These are phyloP conservation scores for Clusia tigrina DNA, from an alignment of 2,888 invertebrate species.

Conservation along the genomic window DNA sequence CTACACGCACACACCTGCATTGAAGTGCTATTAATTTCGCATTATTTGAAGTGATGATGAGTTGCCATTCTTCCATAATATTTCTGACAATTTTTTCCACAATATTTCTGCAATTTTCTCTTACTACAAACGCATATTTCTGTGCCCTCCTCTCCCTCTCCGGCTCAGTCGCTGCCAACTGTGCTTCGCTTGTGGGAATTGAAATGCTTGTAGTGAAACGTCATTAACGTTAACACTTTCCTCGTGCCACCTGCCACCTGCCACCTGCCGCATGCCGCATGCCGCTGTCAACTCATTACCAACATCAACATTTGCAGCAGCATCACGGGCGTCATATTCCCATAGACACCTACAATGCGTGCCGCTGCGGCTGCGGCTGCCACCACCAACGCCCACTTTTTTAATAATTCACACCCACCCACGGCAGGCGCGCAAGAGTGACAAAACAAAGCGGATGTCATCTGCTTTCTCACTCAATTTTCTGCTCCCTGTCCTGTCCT, in stretches of 20 bases:
- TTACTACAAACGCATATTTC: no score
- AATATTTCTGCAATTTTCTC: no score
- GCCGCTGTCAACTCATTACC: slow-evolving; percentile 23
- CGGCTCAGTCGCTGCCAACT: not conserved
- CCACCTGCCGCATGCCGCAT: slow-evolving; percentile 44
- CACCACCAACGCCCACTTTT: slow-evolving; percentile 4
- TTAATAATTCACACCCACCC: slow-evolving; percentile 1
- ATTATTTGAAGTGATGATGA: slow-evolving; percentile 5
- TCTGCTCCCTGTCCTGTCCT: no score
- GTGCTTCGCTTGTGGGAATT: not conserved
- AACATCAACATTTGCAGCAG: not conserved
- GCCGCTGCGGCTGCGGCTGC: slow-evolving; percentile 30
- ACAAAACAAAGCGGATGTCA: slow-evolving; percentile 1
- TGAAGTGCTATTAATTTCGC: not conserved
- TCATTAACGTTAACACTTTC: slow-evolving; percentile 46
- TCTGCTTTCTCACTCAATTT: slow-evolving; percentile 2
- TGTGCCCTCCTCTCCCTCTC: not conserved
- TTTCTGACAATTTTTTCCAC: no score
- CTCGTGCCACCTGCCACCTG: slow-evolving; percentile 44
- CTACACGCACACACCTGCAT: not conserved
- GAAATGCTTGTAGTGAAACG: slow-evolving; percentile 42
- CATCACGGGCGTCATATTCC: slow-evolving; percentile 34
- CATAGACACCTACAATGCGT: no score
- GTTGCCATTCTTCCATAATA: not conserved
- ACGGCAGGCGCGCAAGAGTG: not conserved